Evolutionary conservation across 1,140 invertebrate genomes (phyloP).

Genomic region (Caenorhabditis brenneri): DNA sequence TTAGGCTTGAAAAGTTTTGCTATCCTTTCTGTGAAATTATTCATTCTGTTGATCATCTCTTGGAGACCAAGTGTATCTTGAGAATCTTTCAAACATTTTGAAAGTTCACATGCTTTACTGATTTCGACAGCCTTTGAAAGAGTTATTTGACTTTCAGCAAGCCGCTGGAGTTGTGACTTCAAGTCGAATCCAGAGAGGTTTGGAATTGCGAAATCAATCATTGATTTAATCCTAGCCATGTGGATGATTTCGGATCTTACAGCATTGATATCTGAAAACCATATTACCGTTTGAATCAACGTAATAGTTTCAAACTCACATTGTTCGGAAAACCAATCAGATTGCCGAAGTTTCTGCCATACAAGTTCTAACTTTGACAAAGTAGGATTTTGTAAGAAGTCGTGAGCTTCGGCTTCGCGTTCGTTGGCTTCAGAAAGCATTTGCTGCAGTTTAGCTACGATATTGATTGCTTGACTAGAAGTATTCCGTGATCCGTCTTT

Average conservation of each 20-base stretch:
- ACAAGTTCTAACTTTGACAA: background rate
- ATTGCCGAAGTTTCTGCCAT: background rate
- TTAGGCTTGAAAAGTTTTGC: slow-evolving; percentile 34
- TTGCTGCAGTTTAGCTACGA: background rate
- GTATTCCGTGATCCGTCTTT: background rate
- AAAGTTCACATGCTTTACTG: background rate
- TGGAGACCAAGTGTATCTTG: background rate
- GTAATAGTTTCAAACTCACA: background rate
- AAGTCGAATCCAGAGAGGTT: slow-evolving; percentile 8
- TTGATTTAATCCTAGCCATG: slow-evolving; percentile 10
- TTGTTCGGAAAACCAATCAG: slow-evolving; percentile 11
- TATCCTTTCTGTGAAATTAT: slow-evolving; percentile 33
- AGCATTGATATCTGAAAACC: background rate
- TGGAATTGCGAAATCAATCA: background rate
- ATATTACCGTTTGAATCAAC: background rate
- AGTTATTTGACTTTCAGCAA: background rate
- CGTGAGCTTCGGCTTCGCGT: background rate
- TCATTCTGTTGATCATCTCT: background rate
- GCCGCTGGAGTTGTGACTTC: background rate
- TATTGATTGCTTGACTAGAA: background rate
- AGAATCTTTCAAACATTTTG: background rate
- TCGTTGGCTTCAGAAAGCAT: background rate
- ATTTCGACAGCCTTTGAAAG: background rate
- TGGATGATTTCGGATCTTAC: background rate
- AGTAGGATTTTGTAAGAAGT: background rate